Conservation (phyloP, 2,888 invertebrate genomes). For the Clostera curtula region DNA sequence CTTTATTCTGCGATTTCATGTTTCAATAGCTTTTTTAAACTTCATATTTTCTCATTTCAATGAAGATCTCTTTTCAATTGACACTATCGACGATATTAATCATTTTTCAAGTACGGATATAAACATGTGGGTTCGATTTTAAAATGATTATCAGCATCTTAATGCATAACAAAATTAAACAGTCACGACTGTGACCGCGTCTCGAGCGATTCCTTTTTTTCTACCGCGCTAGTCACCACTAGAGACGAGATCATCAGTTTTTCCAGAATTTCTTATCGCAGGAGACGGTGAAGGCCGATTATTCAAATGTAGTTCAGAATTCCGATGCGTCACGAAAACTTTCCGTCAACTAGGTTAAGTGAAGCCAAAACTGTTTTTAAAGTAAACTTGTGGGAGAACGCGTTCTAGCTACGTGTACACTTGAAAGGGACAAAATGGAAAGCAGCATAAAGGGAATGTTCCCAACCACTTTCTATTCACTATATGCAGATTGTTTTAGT, state of each 20-base stretch:
- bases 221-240: slow-evolving; percentile 9
- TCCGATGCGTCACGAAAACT: slow-evolving; percentile 50
- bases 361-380: slow-evolving; percentile 37
- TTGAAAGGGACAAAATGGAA: slow-evolving; percentile 41
- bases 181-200: slow-evolving; percentile 22
- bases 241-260: slow-evolving; percentile 30
- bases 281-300: slow-evolving; percentile 41
- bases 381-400: slow-evolving; percentile 33
- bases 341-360: slow-evolving; percentile 50
- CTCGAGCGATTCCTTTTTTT: slow-evolving; percentile 22
- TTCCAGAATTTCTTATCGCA: slow-evolving; percentile 40
- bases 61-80: too few relatives aligned
- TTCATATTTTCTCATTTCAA: neutral
- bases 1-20: too few relatives aligned
- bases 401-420: slow-evolving; percentile 34
- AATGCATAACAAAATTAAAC: slow-evolving; percentile 17
- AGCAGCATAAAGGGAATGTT: slow-evolving; percentile 34
- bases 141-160: slow-evolving; percentile 16
- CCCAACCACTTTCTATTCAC: slow-evolving; percentile 20
- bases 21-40: neutral
- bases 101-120: too few relatives aligned
- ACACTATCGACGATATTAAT: too few relatives aligned
- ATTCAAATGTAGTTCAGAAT: slow-evolving; percentile 58
- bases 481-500: slow-evolving; percentile 22
- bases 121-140: slow-evolving; percentile 7